phyloP scores from a whole-genome alignment of 2,888 invertebrate species.

The Rhopalosiphum nymphaeae region DNA sequence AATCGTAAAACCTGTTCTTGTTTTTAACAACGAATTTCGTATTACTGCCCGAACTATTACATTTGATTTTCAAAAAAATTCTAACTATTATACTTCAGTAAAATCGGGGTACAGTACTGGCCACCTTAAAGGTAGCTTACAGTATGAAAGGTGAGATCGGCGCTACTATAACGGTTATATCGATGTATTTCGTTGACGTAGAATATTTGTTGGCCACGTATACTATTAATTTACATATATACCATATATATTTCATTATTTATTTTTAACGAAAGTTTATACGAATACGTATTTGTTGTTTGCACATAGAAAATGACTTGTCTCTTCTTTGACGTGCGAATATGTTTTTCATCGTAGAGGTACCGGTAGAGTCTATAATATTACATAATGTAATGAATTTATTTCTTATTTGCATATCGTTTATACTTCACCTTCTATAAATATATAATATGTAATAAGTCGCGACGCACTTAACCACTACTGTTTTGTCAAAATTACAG shows the following conservation, averaged over 20 bases:
- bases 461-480: not conserved
- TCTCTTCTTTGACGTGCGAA: not conserved
- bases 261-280: not conserved
- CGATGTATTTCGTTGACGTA: not conserved
- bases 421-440: conserved; percentile 17
- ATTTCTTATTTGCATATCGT: conserved; percentile 3
- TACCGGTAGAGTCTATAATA: not conserved
- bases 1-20: not conserved
- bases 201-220: not conserved
- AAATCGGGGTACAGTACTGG: not conserved
- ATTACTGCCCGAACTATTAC: not conserved
- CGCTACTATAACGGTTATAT: not conserved
- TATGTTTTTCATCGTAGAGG: not conserved
- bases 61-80: not conserved
- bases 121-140: not conserved
- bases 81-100: not conserved
- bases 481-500: conserved; percentile 14
- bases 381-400: not conserved
- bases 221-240: not conserved
- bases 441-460: conserved; percentile 16
- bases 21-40: not conserved
- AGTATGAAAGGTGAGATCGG: not conserved
- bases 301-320: not conserved
- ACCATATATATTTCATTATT: not conserved
- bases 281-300: not conserved